Evolutionary conservation across 1,140 invertebrate genomes (phyloP).

Genomic region (Atta cephalotes): DNA sequence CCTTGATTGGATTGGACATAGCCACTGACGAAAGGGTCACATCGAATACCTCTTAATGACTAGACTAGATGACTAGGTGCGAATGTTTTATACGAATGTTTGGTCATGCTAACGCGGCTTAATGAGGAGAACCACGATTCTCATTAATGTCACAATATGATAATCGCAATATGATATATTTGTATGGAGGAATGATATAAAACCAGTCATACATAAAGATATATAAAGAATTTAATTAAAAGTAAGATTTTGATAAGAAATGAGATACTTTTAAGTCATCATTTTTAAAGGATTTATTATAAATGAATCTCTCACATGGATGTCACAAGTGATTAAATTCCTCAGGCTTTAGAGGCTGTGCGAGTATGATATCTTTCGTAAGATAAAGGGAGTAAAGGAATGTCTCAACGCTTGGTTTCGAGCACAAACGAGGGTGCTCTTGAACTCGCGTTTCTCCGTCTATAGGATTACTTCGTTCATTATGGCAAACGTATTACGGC

Average conservation of each 20-base stretch:
- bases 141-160: neutral
- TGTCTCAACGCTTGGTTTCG: slow-evolving; percentile 19
- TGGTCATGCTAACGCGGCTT: slow-evolving; percentile 33
- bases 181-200: neutral
- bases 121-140: slow-evolving; percentile 6
- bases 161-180: neutral
- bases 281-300: neutral
- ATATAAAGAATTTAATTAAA: neutral
- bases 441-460: slow-evolving; percentile 48
- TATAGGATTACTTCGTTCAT: slow-evolving; percentile 66
- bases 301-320: neutral
- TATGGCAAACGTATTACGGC: slow-evolving; percentile 61
- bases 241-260: neutral
- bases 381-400: neutral
- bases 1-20: slow-evolving; percentile 48
- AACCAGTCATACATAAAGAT: neutral
- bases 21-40: slow-evolving; percentile 47
- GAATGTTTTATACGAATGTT: slow-evolving; percentile 33
- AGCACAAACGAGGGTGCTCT: slow-evolving; percentile 44
- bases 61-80: neutral
- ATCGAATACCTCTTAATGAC: slow-evolving; percentile 53
- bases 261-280: neutral
- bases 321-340: neutral
- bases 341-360: neutral
- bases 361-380: neutral